These are phyloP conservation scores for Eubasilissa regina DNA, from an alignment of 1,140 invertebrate genomes.

Conservation along the genomic window DNA sequence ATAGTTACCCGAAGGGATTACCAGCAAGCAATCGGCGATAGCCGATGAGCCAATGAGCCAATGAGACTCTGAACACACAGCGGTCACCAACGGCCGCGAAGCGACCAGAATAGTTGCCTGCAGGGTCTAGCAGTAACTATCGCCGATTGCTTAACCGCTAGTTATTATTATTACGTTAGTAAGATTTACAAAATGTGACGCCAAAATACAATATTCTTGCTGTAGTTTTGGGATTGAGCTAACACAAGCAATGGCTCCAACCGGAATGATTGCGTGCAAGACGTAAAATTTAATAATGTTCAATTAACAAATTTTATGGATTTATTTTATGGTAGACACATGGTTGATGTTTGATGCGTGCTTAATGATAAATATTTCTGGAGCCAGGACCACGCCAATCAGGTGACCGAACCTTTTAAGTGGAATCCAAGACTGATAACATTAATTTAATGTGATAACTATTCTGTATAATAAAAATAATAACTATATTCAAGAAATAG, in stretches of 20 bases:
- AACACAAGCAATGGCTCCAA: slow-evolving; percentile 42
- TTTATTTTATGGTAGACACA: slow-evolving; percentile 59
- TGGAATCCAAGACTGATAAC: not conserved
- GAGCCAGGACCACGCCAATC: not conserved
- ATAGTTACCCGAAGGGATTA: too few species aligned
- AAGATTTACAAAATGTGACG: not conserved
- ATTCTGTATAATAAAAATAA: not conserved
- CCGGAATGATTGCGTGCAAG: slow-evolving; percentile 52
- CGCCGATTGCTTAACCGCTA: too few species aligned
- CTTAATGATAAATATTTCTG: slow-evolving; percentile 43
- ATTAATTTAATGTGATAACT: not conserved
- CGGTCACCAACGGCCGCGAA: too few species aligned
- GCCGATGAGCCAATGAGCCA: too few species aligned
- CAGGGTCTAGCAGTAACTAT: too few species aligned
- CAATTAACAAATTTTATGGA: slow-evolving; percentile 61
- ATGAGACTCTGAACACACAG: too few species aligned
- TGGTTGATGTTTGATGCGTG: slow-evolving; percentile 51
- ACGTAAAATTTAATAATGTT: slow-evolving; percentile 55
- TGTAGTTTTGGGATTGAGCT: slow-evolving; percentile 25
- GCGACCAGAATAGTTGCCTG: too few species aligned
- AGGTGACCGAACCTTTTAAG: slow-evolving; percentile 29
- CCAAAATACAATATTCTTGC: not conserved
- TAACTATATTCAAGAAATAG: too few species aligned
- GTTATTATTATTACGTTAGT: too few species aligned
- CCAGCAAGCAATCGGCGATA: too few species aligned